These are phyloP conservation scores for Siniperca undulata DNA, from an alignment of 2,797 vertebrate genomes.

Conservation along the genomic window DNA sequence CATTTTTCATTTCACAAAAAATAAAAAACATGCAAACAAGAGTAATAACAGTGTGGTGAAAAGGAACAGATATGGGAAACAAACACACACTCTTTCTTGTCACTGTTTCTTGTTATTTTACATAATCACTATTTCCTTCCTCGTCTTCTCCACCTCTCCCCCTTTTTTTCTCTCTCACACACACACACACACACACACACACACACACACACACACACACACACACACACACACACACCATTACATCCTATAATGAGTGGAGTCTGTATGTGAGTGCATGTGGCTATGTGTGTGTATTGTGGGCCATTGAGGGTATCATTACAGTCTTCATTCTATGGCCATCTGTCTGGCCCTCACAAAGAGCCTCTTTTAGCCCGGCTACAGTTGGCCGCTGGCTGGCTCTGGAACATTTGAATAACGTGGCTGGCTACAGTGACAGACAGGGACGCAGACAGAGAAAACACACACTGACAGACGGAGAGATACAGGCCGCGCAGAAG, in stretches of 20 bases:
- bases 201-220: constrained; percentile 16
- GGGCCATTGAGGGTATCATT: constrained; percentile 78
- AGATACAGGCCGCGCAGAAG: constrained; percentile 40
- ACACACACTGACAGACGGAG: constrained; percentile 61
- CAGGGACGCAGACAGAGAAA: constrained; percentile 53
- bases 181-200: constrained; percentile 16
- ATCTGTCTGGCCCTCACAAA: constrained; percentile 81
- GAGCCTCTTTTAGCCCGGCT: constrained; percentile 77
- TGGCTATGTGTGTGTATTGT: constrained; percentile 50
- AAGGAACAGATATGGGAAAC: constrained; percentile 17
- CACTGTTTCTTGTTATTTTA: constrained; percentile 22
- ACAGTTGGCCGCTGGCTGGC: constrained; percentile 83
- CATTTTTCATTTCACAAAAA: constrained; percentile 2
- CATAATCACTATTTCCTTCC: constrained; percentile 61
- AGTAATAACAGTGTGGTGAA: constrained; percentile 25
- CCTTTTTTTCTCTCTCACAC: constrained; percentile 2
- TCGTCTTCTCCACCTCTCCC: constrained; percentile 24
- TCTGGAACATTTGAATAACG: constrained; percentile 80
- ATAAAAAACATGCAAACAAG: background rate
- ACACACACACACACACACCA: constrained; percentile 21
- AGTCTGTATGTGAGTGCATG: constrained; percentile 47
- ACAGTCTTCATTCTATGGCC: constrained; percentile 83
- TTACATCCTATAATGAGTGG: constrained; percentile 62
- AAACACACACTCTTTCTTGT: constrained; percentile 23
- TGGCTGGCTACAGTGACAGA: constrained; percentile 75